Evolutionary conservation across 1,140 invertebrate genomes (phyloP).

Genomic region (Aphidius gifuensis): DNA sequence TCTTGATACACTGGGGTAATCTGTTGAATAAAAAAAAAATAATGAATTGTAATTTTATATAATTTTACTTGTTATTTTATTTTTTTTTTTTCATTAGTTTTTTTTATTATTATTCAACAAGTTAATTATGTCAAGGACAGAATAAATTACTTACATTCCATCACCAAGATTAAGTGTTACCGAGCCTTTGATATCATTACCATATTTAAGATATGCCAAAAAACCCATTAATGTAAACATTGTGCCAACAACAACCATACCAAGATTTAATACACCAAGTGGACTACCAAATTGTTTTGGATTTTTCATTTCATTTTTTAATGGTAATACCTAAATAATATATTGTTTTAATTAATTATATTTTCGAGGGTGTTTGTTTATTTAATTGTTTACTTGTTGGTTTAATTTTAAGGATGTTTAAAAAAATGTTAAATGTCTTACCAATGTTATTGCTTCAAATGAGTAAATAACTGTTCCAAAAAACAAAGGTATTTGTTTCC

Average conservation of each 20-base stretch:
- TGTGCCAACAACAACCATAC: conserved; percentile 74
- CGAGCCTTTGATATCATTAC: conserved; percentile 66
- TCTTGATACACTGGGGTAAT: conserved; percentile 59
- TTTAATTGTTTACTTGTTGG: too few species aligned
- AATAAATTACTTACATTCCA: conserved; percentile 58
- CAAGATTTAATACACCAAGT: conserved; percentile 79
- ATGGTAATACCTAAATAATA: conserved; percentile 70
- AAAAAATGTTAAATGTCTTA: conserved; percentile 44
- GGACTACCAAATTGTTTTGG: conserved; percentile 72
- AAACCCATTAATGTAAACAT: conserved; percentile 80
- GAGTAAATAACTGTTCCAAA: conserved; percentile 77
- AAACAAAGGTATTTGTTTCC: conserved; percentile 65
- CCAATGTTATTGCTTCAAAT: conserved; percentile 77
- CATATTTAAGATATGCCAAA: conserved; percentile 81
- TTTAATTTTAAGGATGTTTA: too few species aligned
- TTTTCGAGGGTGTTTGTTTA: background rate
- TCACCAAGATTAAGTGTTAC: conserved; percentile 70
- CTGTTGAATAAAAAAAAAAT: conserved; percentile 44
- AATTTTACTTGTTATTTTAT: background rate
- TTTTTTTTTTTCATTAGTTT: background rate
- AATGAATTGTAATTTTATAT: conserved; percentile 3
- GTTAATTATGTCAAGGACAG: conserved; percentile 5
- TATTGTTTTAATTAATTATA: conserved; percentile 20
- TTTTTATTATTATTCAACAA: background rate
- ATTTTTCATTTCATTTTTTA: conserved; percentile 88